phyloP scores from a whole-genome alignment of 1,140 invertebrate genomes.

The Anastrepha ludens region DNA sequence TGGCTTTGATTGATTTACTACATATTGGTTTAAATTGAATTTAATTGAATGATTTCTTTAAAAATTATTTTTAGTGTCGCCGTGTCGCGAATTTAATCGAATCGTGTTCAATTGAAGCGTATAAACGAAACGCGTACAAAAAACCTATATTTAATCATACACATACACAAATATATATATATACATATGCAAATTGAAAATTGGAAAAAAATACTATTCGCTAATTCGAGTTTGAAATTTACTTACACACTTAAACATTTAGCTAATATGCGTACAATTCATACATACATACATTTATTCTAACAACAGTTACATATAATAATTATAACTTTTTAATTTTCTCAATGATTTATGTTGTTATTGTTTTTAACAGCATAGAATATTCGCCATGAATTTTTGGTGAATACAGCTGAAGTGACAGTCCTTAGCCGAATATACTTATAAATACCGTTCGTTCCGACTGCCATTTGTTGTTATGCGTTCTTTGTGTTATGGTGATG shows the following conservation, averaged over 20 bases:
- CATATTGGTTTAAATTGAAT: neutral
- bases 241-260: slow-evolving; percentile 5
- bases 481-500: neutral
- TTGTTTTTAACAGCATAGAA: neutral
- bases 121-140: slow-evolving; percentile 35
- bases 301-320: slow-evolving; percentile 19
- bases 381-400: no score
- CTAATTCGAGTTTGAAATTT: slow-evolving; percentile 32
- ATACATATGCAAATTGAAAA: slow-evolving; percentile 47
- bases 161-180: slow-evolving; percentile 18
- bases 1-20: slow-evolving; percentile 36
- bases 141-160: slow-evolving; percentile 10
- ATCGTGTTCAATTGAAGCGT: slow-evolving; percentile 17
- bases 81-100: neutral
- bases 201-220: slow-evolving; percentile 18
- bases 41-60: neutral
- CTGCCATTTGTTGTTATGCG: neutral
- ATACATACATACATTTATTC: slow-evolving; percentile 45
- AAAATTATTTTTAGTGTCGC: neutral
- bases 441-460: no score
- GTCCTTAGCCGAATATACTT: no score
- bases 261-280: slow-evolving; percentile 26
- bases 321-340: slow-evolving; percentile 20
- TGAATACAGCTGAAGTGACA: no score
- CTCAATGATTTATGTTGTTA: neutral